Evolutionary conservation across 2,113 vertebrate species (phyloP).

Genomic region (Xenotilapia caudafasciata): DNA sequence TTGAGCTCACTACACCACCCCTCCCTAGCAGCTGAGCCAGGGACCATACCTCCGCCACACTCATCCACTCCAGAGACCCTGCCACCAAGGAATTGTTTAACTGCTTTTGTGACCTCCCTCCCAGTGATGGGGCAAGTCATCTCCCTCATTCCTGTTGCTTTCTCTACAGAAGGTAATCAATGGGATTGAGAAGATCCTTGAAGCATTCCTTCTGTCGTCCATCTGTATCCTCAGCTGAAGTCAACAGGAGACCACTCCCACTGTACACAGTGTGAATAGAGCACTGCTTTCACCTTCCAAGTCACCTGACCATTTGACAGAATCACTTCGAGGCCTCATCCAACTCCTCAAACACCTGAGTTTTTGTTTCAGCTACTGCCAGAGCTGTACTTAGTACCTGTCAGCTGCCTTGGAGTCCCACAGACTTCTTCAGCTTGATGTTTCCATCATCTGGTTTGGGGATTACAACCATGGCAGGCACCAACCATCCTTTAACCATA

Average conservation of each 20-base stretch:
- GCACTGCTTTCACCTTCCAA: background rate
- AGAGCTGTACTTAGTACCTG: background rate
- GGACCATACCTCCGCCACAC: background rate
- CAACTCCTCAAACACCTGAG: background rate
- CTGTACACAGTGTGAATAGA: background rate
- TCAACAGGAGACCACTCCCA: background rate
- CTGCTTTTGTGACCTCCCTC: background rate
- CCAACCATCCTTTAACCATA: background rate
- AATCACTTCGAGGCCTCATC: background rate
- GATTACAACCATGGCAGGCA: fast-evolving
- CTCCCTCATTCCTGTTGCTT: background rate
- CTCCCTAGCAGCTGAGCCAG: background rate
- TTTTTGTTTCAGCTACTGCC: background rate
- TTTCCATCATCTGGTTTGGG: background rate
- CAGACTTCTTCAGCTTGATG: background rate
- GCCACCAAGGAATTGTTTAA: background rate
- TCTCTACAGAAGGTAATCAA: background rate
- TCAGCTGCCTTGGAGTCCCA: background rate
- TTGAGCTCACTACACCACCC: background rate
- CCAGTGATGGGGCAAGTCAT: background rate
- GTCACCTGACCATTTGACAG: background rate
- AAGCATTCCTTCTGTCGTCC: background rate
- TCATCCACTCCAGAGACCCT: background rate
- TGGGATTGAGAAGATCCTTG: background rate
- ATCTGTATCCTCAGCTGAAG: background rate